These are phyloP conservation scores for Drosophila funebris DNA, from an alignment of 1,140 invertebrate species.

Conservation along the genomic window DNA sequence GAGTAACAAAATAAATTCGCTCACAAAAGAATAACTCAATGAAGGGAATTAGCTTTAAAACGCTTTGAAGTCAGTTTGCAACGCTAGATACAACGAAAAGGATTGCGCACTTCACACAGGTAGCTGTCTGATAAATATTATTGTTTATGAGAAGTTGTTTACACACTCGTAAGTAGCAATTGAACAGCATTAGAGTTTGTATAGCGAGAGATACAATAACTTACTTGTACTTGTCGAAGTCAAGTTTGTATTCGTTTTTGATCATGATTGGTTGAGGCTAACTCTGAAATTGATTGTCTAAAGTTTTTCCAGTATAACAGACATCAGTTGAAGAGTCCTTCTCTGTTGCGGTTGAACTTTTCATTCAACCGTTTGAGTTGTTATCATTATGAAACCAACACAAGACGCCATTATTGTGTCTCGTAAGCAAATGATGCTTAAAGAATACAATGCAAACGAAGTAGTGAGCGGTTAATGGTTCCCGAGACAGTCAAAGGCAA, in stretches of 20 bases:
- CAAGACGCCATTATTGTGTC: slow-evolving; percentile 63
- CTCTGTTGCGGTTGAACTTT: slow-evolving; percentile 2
- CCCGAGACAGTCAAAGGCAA: slow-evolving; percentile 7
- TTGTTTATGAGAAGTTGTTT: not conserved
- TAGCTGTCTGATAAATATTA: not conserved
- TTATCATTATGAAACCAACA: slow-evolving; percentile 50
- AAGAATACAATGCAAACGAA: slow-evolving; percentile 48
- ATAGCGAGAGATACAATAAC: not conserved
- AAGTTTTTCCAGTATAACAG: not conserved
- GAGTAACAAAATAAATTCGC: slow-evolving; percentile 43
- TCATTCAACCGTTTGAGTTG: slow-evolving; percentile 27
- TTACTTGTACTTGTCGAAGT: not conserved
- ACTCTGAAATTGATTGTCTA: not conserved
- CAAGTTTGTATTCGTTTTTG: not conserved
- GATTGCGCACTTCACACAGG: not conserved
- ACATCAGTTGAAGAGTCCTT: not conserved
- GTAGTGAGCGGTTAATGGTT: slow-evolving; percentile 31
- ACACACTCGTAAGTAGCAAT: not conserved
- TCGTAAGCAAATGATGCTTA: slow-evolving; percentile 57
- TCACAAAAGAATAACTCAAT: not conserved
- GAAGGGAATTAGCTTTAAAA: slow-evolving; percentile 1
- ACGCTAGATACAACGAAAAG: not conserved
- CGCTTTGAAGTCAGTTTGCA: not conserved
- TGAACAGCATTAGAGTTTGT: not conserved
- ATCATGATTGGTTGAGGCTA: not conserved